phyloP scores from a whole-genome alignment of 1,140 invertebrate species.

The Zaprionus lachaisei region DNA sequence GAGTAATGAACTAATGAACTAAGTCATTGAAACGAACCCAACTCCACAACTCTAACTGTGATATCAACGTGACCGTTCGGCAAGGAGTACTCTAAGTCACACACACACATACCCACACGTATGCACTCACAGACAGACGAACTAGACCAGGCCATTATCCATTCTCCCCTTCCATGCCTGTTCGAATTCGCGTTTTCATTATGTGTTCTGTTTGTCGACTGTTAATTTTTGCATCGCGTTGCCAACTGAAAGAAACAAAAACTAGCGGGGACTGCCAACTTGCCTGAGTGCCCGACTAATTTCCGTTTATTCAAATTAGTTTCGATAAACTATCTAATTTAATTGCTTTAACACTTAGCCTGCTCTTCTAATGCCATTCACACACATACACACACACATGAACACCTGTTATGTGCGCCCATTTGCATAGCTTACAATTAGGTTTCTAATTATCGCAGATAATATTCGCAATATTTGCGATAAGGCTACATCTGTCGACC shows the following conservation, averaged over 20 bases:
- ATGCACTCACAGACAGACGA: background rate
- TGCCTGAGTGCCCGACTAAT: constrained; percentile 48
- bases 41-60: background rate
- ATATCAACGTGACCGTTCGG: constrained; percentile 6
- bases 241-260: constrained; percentile 19
- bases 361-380: constrained; percentile 38
- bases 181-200: constrained; percentile 14
- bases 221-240: constrained; percentile 36
- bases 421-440: constrained; percentile 81
- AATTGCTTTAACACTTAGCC: constrained; percentile 73
- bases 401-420: constrained; percentile 44
- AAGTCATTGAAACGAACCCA: no score
- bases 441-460: constrained; percentile 79
- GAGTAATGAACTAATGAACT: no score
- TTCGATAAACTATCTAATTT: constrained; percentile 72
- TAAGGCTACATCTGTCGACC: constrained; percentile 40
- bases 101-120: background rate
- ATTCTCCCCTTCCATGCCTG: background rate
- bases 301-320: constrained; percentile 77
- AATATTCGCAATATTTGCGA: constrained; percentile 78
- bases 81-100: background rate
- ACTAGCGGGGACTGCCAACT: constrained; percentile 14
- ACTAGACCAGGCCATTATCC: constrained; percentile 3
- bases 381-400: constrained; percentile 20
- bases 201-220: constrained; percentile 14